These are phyloP conservation scores for Diarsia rubi DNA, from an alignment of 2,888 invertebrate species.

Conservation along the genomic window DNA sequence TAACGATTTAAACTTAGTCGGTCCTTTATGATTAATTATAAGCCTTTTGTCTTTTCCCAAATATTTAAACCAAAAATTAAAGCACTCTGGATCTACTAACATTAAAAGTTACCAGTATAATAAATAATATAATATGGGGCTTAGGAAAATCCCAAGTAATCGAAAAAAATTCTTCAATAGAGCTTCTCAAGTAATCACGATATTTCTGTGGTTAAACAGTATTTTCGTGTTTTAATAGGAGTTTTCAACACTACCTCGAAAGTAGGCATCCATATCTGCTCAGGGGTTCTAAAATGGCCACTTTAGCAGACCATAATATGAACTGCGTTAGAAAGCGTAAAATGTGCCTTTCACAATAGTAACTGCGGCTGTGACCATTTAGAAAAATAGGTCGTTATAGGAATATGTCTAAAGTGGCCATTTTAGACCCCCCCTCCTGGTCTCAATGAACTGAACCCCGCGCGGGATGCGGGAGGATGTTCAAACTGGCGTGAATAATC, in stretches of 20 bases:
- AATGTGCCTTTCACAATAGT: too few relatives aligned
- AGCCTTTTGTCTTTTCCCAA: background rate
- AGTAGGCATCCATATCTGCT: background rate
- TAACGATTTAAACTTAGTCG: background rate
- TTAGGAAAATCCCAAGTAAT: background rate
- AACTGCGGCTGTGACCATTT: too few relatives aligned
- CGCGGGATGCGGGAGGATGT: background rate
- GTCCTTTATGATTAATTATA: background rate
- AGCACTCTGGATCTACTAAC: background rate
- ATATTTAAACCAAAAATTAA: background rate
- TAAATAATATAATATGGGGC: too few relatives aligned
- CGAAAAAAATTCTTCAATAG: background rate
- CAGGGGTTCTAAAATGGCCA: too few relatives aligned
- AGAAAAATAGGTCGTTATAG: too few relatives aligned
- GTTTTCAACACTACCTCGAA: background rate
- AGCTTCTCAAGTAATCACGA: background rate
- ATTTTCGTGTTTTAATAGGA: background rate
- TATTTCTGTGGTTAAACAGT: background rate
- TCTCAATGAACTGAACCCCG: background rate
- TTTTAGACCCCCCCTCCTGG: too few relatives aligned
- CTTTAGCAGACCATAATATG: too few relatives aligned
- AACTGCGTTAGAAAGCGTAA: too few relatives aligned
- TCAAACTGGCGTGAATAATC: background rate
- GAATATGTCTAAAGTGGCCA: too few relatives aligned
- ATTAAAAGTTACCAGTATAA: background rate